A percentile compares a stretch with the other conserved stretches of the same genome.
Evolutionary conservation across 2,113 vertebrate genomes (phyloP).

Genomic region (Scomber japonicus): DNA sequence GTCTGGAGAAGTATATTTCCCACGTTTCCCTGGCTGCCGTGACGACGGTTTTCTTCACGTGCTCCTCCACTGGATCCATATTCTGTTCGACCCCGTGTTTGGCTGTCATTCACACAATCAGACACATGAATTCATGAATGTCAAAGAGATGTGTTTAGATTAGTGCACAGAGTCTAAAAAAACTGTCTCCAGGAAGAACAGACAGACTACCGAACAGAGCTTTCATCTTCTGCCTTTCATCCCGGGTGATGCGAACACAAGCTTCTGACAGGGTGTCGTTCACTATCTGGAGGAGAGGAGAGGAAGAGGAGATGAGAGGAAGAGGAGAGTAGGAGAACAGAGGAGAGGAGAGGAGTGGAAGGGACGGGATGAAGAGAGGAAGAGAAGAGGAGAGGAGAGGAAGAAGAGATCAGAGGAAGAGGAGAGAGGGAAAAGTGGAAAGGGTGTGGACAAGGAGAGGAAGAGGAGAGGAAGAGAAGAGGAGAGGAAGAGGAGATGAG

Average conservation of each 20-base stretch:
- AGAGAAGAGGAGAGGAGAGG: too few species aligned
- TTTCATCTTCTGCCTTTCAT: conserved; percentile 93
- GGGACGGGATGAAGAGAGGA: conserved; percentile 5
- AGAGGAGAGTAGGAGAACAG: too few species aligned
- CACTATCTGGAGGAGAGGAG: conserved; percentile 86
- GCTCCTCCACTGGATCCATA: conserved; percentile 88
- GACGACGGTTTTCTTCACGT: conserved; percentile 90
- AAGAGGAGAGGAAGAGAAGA: too few species aligned
- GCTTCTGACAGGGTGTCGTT: conserved; percentile 91
- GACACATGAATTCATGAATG: conserved; percentile 46
- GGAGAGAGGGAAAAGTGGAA: too few species aligned
- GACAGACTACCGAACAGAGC: conserved; percentile 90
- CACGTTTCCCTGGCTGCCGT: conserved; percentile 88
- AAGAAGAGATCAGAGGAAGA: too few species aligned
- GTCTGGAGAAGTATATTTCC: conserved; percentile 95
- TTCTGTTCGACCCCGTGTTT: conserved; percentile 90
- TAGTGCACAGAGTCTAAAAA: neutral
- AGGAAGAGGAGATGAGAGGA: too few species aligned
- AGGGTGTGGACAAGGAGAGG: too few species aligned
- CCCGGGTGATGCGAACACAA: conserved; percentile 92
- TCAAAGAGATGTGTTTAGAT: conserved; percentile 38
- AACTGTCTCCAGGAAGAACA: conserved; percentile 46
- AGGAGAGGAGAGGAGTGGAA: too few species aligned
- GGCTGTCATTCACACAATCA: conserved; percentile 79
- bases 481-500: too few species aligned